Evolutionary conservation across 2,797 vertebrate genomes (phyloP).

Genomic region (Pelodytes ibericus): DNA sequence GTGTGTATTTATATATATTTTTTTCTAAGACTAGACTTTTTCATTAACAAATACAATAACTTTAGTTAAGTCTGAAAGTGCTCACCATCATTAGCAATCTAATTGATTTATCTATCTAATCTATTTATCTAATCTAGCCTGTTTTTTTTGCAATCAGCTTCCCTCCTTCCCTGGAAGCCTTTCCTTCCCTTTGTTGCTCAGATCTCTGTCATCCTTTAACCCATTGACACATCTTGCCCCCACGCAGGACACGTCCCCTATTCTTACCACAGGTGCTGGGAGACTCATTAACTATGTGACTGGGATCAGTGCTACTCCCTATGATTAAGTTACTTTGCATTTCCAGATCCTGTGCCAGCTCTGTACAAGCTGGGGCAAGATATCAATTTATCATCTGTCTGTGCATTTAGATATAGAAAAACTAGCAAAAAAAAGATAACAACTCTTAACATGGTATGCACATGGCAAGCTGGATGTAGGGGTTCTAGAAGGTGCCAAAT

Average conservation of each 20-base stretch:
- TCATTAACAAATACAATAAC: too few relatives aligned
- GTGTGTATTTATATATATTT: too few relatives aligned
- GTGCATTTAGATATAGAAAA: neutral
- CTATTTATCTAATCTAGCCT: neutral
- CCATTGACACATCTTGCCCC: conserved; percentile 15
- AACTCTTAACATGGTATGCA: too few relatives aligned
- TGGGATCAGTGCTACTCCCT: neutral
- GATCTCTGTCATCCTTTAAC: neutral
- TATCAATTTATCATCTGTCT: neutral
- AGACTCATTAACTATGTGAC: neutral
- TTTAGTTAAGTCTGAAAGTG: too few relatives aligned
- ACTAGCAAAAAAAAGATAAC: neutral
- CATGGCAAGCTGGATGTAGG: too few relatives aligned
- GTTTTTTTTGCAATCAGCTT: neutral
- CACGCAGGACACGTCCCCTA: neutral
- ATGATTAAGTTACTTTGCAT: conserved; percentile 12
- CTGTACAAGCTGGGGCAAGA: conserved; percentile 19
- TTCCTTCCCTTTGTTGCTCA: conserved; percentile 11
- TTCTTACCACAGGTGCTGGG: neutral
- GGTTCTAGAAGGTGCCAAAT: too few relatives aligned
- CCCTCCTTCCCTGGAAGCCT: conserved; percentile 15
- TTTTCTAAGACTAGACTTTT: too few relatives aligned
- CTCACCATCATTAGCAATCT: too few relatives aligned
- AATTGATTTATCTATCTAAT: neutral
- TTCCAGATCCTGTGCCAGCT: conserved; percentile 4